Evolutionary conservation across 1,140 invertebrate species (phyloP), one percentile per base, ranked within the genome.

Genomic region (Bombus ignitus): DNA sequence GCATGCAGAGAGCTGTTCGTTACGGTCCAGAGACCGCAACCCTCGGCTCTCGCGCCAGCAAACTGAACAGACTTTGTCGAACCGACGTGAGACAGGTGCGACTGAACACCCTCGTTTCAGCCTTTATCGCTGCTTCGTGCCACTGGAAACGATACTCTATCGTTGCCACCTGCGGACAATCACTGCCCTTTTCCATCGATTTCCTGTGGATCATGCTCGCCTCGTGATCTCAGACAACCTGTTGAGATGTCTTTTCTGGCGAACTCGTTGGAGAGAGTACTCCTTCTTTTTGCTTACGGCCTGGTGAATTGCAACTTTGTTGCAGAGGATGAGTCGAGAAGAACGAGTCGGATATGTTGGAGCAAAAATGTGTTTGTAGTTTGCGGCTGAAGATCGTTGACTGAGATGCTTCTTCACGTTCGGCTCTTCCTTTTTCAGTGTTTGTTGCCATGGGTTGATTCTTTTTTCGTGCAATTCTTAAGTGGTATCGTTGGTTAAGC

Each of bases 31-130:
- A 76, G 89, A 89, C 88, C 88, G 83, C 91, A 93, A 93, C 92
- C 92, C 90, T 90, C 87, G 86, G 71, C 87, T 80, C 73, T 88
- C 85, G 91, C 81, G 79, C 79, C 62, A 44, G 59, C 76, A 76
- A 83, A 89, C 73, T 62, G 66, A 71, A 81, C 72, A 62, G 83
- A 15, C 65, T 62, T 72, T 68, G 39, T 68, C 84, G 90, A 91
- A 87, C 87, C 88, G 85, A 91, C 91, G 88, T 71, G 87, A 88
- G 92, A 93, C 93, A 94, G 93, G 92, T 94, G 93, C 89, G 89
- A 91, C 91, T 89, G 93, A 88, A 85, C 83, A 81, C 78, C 83
- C 78, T 81, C 85, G 70, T 82, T 74, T 71, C 59, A 62, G 37
- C 28, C 39, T 79, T 77, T 80, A 68, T 68, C 86, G 71, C 73